Conservation (phyloP, 2,113 vertebrate genomes). For the Budorcas taxicolor region DNA sequence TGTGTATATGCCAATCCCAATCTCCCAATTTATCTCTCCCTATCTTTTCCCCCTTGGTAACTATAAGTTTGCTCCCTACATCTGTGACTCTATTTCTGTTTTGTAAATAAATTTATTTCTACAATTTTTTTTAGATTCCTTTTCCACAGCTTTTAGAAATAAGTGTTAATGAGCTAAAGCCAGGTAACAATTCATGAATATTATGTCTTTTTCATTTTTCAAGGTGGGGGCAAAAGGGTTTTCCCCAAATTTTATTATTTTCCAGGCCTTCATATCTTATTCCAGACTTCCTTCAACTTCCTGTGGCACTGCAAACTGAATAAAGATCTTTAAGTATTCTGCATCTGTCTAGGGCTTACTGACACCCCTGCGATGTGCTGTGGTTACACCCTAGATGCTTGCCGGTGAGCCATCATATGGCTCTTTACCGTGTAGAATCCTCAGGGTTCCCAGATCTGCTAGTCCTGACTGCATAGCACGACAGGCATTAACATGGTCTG, state of each 20-base stretch:
- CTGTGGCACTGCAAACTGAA: background rate
- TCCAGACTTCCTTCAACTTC: background rate
- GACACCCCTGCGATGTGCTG: background rate
- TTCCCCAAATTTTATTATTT: background rate
- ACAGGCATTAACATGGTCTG: background rate
- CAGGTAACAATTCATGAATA: background rate
- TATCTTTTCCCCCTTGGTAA: no score
- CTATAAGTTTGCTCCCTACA: background rate
- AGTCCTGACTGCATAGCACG: background rate
- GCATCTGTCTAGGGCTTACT: background rate
- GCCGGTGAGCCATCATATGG: background rate
- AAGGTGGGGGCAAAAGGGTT: background rate
- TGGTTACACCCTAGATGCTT: background rate
- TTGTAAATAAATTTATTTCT: background rate
- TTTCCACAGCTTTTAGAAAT: conserved; percentile 13
- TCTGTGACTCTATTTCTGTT: background rate
- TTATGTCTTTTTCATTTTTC: background rate
- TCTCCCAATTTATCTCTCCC: background rate
- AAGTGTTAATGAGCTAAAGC: background rate
- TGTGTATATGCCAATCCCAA: background rate
- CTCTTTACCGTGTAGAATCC: background rate
- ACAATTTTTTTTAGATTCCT: background rate
- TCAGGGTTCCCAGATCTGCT: background rate
- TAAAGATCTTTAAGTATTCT: background rate
- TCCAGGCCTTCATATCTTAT: background rate